phyloP scores from a whole-genome alignment of 2,797 vertebrate genomes.

The Sandelia bainsii region DNA sequence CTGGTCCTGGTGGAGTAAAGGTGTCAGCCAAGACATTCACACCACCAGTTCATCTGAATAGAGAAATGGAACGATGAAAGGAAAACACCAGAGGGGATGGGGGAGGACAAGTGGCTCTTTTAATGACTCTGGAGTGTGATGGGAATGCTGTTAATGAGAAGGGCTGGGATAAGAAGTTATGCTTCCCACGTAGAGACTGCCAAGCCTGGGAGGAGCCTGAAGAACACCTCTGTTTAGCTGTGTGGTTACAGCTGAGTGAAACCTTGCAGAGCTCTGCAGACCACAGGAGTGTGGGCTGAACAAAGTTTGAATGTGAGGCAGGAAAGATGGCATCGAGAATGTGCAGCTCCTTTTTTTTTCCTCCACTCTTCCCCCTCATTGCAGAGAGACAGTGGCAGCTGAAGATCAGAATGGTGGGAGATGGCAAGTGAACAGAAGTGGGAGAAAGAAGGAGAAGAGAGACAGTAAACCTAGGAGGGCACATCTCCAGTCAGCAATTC shows the following conservation, averaged over 20 bases:
- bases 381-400: constrained; percentile 72
- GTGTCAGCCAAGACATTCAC: constrained; percentile 74
- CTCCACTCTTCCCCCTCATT: constrained; percentile 53
- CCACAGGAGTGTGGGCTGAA: constrained; percentile 69
- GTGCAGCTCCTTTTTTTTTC: constrained; percentile 52
- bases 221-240: constrained; percentile 47
- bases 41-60: constrained; percentile 59
- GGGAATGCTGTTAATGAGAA: constrained; percentile 81
- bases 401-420: constrained; percentile 81
- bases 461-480: constrained; percentile 74
- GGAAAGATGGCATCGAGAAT: constrained; percentile 64
- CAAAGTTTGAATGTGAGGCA: constrained; percentile 70
- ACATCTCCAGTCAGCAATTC: constrained; percentile 79
- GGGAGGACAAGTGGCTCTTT: constrained; percentile 75
- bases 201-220: constrained; percentile 65
- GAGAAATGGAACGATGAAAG: constrained; percentile 73
- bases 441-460: constrained; percentile 64
- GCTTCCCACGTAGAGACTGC: constrained; percentile 71
- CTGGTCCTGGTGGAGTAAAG: constrained; percentile 76
- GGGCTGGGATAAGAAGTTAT: constrained; percentile 71
- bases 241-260: constrained; percentile 56
- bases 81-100: constrained; percentile 74
- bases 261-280: constrained; percentile 58
- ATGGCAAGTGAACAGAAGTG: constrained; percentile 72
- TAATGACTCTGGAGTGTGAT: constrained; percentile 79